Base-by-base conservation (phyloP, 2,888 invertebrate genomes). In the Apoda limacodes region DNA sequence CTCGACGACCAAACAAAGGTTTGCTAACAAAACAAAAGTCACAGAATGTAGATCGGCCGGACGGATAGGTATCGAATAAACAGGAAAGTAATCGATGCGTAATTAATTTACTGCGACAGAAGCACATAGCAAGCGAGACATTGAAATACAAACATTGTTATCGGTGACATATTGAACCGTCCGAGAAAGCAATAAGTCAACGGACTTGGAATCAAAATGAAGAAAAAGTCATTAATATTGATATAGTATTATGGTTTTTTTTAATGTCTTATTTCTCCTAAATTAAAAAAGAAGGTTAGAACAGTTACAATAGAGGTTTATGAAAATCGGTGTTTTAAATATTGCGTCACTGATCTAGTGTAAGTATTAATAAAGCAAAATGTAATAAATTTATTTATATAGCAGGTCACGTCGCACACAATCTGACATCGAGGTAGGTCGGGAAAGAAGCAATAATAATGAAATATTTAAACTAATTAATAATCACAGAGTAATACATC, bases 351-450 rank as follows among this genome's bases (percentile, higher is more conserved):
- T n/a, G n/a, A n/a, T n/a, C n/a, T n/a, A n/a, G n/a, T n/a, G n/a
- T n/a, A n/a, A n/a, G n/a, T n/a, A n/a, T n/a, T n/a, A n/a, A n/a
- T n/a, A n/a, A n/a, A n/a, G n/a, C n/a, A n/a, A n/a, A n/a, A n/a
- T n/a, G n/a, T n/a, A n/a, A n/a, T n/a, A n/a, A n/a, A n/a, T n/a
- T n/a, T n/a, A n/a, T n/a, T n/a, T n/a, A 61, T 62, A 68, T 60
- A 56, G 61, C 67, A 65, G 63, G 65, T 50, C 62, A 48, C 52
- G 45, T 52, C 62, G 63, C 59, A 65, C 64, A 60, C 60, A 45
- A n/a, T n/a, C n/a, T 51, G 43, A 50, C 64, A 43, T 60, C 66
- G 65, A 71, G 71, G 74, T 74, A 72, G 74, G 74, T 75, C 72
- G 60, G 65, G 59, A 59, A 55, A 50, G 52, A 60, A n/a, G n/a